These are phyloP conservation scores for Nannospalax galili DNA, from an alignment of 2,113 vertebrate species.

Conservation along the genomic window DNA sequence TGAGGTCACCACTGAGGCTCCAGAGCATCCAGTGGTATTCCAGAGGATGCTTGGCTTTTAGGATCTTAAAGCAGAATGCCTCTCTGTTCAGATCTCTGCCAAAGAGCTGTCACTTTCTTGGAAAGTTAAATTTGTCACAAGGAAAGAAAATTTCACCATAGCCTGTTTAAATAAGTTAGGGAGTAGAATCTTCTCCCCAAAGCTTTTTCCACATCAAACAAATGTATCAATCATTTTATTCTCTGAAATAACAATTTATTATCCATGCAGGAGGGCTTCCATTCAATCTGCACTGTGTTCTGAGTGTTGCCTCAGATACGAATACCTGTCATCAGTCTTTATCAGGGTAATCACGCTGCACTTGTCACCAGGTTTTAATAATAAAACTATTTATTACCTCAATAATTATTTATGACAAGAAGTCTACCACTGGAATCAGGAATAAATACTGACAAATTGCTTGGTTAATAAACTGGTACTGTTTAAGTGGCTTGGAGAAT, in stretches of 20 bases:
- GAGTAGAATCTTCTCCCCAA: slow-evolving; percentile 89
- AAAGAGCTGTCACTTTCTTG: slow-evolving; percentile 87
- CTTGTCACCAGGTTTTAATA: slow-evolving; percentile 92
- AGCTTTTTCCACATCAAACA: slow-evolving; percentile 89
- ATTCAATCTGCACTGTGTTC: slow-evolving; percentile 94
- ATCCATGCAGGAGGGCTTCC: slow-evolving; percentile 94
- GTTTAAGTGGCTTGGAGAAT: slow-evolving; percentile 80
- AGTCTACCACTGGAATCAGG: slow-evolving; percentile 90
- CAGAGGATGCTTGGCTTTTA: slow-evolving; percentile 85
- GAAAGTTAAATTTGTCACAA: slow-evolving; percentile 88
- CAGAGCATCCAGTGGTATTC: slow-evolving; percentile 80
- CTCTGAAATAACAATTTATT: slow-evolving; percentile 97
- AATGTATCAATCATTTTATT: slow-evolving; percentile 97
- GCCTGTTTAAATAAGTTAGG: slow-evolving; percentile 88
- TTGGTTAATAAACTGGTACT: slow-evolving; percentile 87
- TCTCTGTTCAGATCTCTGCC: slow-evolving; percentile 84
- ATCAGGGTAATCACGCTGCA: slow-evolving; percentile 89
- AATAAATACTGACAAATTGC: slow-evolving; percentile 96
- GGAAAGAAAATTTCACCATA: slow-evolving; percentile 86
- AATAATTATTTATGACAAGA: slow-evolving; percentile 97
- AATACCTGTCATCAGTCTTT: slow-evolving; percentile 96
- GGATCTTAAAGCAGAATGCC: slow-evolving; percentile 83
- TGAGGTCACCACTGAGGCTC: slow-evolving; percentile 49
- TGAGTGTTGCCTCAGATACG: slow-evolving; percentile 91
- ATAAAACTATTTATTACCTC: slow-evolving; percentile 94